Conservation (phyloP, 2,797 vertebrate species). For the Philypnodon macrostomus region DNA sequence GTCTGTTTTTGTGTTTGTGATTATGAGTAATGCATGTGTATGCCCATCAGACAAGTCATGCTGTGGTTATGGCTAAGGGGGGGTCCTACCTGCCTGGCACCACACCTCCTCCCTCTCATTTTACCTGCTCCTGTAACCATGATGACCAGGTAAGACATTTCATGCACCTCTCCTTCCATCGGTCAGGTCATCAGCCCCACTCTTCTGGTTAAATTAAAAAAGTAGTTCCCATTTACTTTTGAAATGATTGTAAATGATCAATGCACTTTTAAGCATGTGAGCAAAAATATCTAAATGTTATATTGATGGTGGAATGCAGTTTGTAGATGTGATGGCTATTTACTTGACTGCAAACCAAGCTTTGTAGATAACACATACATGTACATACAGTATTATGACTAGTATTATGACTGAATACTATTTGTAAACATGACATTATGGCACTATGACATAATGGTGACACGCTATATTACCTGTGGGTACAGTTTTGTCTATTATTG, state of each 20-base stretch:
- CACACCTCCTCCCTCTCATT: constrained; percentile 77
- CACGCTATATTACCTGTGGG: no score
- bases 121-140: constrained; percentile 81
- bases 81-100: constrained; percentile 63
- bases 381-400: no score
- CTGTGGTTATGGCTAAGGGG: constrained; percentile 77
- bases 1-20: constrained; percentile 11
- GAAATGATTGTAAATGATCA: no score
- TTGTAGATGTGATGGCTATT: constrained; percentile 30
- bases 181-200: constrained; percentile 27
- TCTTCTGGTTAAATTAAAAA: background rate
- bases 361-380: background rate
- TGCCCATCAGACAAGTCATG: constrained; percentile 72
- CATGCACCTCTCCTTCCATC: constrained; percentile 27
- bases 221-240: no score
- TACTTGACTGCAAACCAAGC: constrained; percentile 18
- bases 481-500: no score
- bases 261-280: constrained; percentile 4
- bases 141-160: constrained; percentile 85
- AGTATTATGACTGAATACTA: no score
- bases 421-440: no score
- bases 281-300: background rate
- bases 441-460: no score
- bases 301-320: constrained; percentile 8
- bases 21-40: constrained; percentile 18